Percentiles rank a stretch among this genome's conserved stretches.
phyloP scores from a whole-genome alignment of 2,797 vertebrate species.

The Chloroceryle inda region DNA sequence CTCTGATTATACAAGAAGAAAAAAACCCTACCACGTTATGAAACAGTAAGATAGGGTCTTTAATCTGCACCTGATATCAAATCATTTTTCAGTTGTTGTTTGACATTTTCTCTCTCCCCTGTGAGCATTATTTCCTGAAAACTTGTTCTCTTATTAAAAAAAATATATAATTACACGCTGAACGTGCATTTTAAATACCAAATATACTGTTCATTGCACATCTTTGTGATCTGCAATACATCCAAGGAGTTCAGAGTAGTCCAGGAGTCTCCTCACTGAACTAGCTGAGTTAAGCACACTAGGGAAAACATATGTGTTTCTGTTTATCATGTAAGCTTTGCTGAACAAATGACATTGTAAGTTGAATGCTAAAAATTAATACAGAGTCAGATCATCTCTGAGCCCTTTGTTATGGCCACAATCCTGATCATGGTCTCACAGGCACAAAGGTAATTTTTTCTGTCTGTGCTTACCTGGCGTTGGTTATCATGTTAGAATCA shows the following conservation, averaged over 20 bases:
- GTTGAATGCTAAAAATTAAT: background rate
- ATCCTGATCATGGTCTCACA: background rate
- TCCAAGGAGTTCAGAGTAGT: background rate
- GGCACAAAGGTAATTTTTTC: background rate
- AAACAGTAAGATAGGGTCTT: background rate
- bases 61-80: background rate
- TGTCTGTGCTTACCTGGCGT: background rate
- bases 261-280: background rate
- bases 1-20: background rate
- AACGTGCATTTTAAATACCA: background rate
- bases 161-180: background rate
- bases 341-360: background rate
- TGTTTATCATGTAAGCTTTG: background rate
- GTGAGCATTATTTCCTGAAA: background rate
- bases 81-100: background rate
- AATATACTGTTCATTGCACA: background rate
- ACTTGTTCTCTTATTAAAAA: background rate
- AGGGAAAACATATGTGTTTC: conserved; percentile 22
- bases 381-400: background rate
- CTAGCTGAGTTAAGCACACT: background rate
- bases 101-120: background rate
- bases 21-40: background rate
- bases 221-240: background rate
- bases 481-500: background rate
- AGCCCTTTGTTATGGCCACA: background rate